Conservation (phyloP, 2,113 vertebrate species). For the Uria lomvia region DNA sequence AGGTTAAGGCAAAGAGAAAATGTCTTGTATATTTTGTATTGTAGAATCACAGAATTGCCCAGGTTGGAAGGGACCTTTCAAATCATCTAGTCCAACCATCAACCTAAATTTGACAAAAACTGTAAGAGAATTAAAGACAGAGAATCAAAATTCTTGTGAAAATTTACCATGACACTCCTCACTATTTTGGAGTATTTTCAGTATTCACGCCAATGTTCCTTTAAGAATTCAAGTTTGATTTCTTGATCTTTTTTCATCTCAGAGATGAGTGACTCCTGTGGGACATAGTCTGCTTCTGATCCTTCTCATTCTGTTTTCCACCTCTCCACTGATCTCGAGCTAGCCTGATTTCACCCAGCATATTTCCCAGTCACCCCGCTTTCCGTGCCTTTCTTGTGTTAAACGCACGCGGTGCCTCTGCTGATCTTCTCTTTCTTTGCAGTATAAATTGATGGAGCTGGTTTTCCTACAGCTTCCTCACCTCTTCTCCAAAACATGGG, state of each 20-base stretch:
- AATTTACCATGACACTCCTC: fast-evolving
- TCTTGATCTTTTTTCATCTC: background rate
- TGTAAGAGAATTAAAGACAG: background rate
- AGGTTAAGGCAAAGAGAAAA: background rate
- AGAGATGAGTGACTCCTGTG: background rate
- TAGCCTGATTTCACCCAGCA: background rate
- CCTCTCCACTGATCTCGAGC: background rate
- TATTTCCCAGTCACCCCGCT: background rate
- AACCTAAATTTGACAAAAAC: too few species aligned
- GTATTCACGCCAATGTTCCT: background rate
- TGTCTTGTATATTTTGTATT: background rate
- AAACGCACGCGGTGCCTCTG: fast-evolving
- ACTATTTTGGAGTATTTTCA: background rate
- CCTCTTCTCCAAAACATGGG: background rate
- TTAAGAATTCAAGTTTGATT: background rate
- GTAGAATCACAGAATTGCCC: background rate
- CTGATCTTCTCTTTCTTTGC: background rate
- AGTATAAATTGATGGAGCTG: background rate
- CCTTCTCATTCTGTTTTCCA: background rate
- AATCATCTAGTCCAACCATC: too few species aligned
- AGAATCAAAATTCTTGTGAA: background rate
- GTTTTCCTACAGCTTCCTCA: background rate
- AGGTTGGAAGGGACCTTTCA: too few species aligned
- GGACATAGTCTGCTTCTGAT: background rate
- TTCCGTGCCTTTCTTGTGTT: background rate